Conservation (phyloP, 2,888 invertebrate genomes). For the Laothoe populi region DNA sequence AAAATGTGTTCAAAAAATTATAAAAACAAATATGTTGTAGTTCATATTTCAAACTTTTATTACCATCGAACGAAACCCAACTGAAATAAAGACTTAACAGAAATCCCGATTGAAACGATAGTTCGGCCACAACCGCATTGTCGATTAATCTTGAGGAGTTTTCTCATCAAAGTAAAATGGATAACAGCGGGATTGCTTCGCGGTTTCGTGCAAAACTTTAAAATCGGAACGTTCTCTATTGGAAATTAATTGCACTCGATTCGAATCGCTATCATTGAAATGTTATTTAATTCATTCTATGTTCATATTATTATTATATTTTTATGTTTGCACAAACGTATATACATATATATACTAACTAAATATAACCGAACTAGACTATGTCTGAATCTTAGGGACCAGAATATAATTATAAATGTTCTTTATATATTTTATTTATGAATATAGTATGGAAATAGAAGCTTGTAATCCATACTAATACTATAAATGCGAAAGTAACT, state of each 20-base stretch:
- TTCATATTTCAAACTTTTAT: not conserved
- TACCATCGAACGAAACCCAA: not conserved
- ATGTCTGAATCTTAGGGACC: no score
- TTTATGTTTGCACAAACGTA: no score
- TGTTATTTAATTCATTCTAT: not conserved
- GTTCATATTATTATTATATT: no score
- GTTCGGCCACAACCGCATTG: not conserved
- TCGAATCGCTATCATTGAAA: not conserved
- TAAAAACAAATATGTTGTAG: no score
- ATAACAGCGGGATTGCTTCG: constrained; percentile 13
- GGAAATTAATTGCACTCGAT: not conserved
- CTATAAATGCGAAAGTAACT: no score
- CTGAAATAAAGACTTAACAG: not conserved
- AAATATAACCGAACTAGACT: no score
- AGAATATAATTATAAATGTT: no score
- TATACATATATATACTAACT: no score
- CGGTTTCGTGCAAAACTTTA: constrained; percentile 1
- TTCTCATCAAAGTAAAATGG: constrained; percentile 20
- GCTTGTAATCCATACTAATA: no score
- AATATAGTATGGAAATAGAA: no score
- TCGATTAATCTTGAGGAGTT: constrained; percentile 10
- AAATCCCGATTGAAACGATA: not conserved
- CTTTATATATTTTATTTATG: no score
- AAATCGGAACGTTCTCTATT: not conserved
- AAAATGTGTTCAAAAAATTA: no score